Base-by-base conservation (phyloP, 2,888 invertebrate genomes). In the Anaspis maculata region DNA sequence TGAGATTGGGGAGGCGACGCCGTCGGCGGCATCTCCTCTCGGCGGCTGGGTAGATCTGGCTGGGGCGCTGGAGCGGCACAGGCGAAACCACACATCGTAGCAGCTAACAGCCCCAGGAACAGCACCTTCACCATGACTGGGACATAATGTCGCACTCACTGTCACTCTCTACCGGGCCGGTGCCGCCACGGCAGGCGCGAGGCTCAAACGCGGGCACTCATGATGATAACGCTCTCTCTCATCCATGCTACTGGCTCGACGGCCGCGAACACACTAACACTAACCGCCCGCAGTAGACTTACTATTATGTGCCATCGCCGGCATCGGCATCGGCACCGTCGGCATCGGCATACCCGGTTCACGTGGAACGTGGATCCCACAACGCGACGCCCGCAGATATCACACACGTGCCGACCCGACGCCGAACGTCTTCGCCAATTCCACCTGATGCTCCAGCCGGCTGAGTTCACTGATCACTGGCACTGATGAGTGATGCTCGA, bases 101-200 rank as follows among this genome's bases (percentile, higher is more conserved):
- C 59, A 59, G 59, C 59, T 56, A 40, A 56, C 59, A 65, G 57
- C 61, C 64, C 63, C 62, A 64, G 61, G 56, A 64, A 56, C 55
- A 64, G 58, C 63, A 59, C 61, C 59, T 62, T 64, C 64, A 67
- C 64, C 66, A 67, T 67, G 67, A 64, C 66, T 66, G 63, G 61
- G 61, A 63, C 65, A 65, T 65, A 57, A 54, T 60, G 62, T 59
- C 61, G 53, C 54, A 56, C 55, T 54, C 58, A 59, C 58, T 57
- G 56, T 52, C 56, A 52, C 52, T 54, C 50, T 49, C 50, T 48
- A 48, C 48, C 49, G 40, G 30, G 46, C 50, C 49, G 49, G 45
- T 42, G 39, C 48, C 45, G 41, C 37, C 40, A 32, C 41, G 36
- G 40, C 48, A 42, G 39, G 34, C 42, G 39, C 41, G 37, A 39